Evolutionary conservation across 2,888 invertebrate species (phyloP), one percentile per base, ranked within the genome.

Genomic region (Drosophila cyrtoloma): DNA sequence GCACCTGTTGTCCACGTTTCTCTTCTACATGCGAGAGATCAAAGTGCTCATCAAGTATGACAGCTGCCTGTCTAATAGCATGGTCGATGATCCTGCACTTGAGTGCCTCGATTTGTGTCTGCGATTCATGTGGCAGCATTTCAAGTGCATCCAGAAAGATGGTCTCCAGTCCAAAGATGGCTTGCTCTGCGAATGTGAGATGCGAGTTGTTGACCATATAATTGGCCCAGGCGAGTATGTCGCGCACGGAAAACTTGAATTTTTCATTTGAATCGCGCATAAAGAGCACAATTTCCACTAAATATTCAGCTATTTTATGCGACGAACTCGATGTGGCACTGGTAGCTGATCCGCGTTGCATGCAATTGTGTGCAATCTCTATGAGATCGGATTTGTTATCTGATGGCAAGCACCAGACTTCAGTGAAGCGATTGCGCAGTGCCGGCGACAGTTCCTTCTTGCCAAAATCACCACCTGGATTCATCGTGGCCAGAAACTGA

Each of bases 391-490:
- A 94, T 62, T 95, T 94, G 32, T 95, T 94, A 22, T 95, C 95
- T 14, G 96, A 96, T 59, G 96, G 95, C 66, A 97, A 97, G 91
- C 99, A 99, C 99, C 99, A 99, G 91, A 99, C 98, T 94, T 99
- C 99, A 0, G 99, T 99, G 89, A 99, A 98, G 57, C 99, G 96
- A 94, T 99, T 99, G 60, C 99, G 95, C 59, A 99, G 94, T 0
- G 99, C 99, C 0, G 99, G 99, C 0, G 99, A 99, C 14, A 99
- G 94, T 95, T 99, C 99, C 92, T 99, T 99, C 93, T 99, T 99
- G 5, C 99, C 99, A 92, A 97, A 99, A 94, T 99, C 99, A 1
- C 99, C 99, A 16, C 99, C 99, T 10, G 99, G 99, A 94, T 99
- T 99, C 99, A 99, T 99, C 0, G 99, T 99, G 3, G 98, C 98